Conservation (phyloP, 2,888 invertebrate genomes). For the Stomorhina lunata region DNA sequence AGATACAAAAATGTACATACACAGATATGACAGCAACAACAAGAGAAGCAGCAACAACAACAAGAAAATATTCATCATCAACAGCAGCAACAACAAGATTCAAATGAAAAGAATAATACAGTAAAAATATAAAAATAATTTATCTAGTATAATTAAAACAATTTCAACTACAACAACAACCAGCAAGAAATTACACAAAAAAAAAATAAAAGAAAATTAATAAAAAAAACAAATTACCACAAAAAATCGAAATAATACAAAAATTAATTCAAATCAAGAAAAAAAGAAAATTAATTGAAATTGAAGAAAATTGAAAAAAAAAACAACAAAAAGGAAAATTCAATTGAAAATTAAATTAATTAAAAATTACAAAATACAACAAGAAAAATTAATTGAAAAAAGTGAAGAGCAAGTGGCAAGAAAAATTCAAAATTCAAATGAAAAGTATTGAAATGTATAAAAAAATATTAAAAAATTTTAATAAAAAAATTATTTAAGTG, state of each 20-base stretch:
- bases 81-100: slow-evolving; percentile 38
- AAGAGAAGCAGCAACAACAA: slow-evolving; percentile 22
- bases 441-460: not conserved
- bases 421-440: not conserved
- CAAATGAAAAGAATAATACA: slow-evolving; percentile 54
- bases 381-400: not conserved
- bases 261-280: not conserved
- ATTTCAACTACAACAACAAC: slow-evolving; percentile 46
- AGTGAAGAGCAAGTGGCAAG: not conserved
- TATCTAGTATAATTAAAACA: slow-evolving; percentile 57
- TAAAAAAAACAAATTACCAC: slow-evolving; percentile 41
- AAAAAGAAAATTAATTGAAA: slow-evolving; percentile 20
- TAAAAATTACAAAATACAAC: not conserved
- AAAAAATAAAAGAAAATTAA: slow-evolving; percentile 30
- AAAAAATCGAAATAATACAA: slow-evolving; percentile 11
- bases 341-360: slow-evolving; percentile 5
- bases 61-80: slow-evolving; percentile 41
- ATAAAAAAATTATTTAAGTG: not conserved
- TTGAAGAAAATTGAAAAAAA: slow-evolving; percentile 1
- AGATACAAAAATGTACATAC: slow-evolving; percentile 26
- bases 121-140: slow-evolving; percentile 16
- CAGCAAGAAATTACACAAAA: not conserved
- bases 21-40: slow-evolving; percentile 34
- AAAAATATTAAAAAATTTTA: not conserved
- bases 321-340: slow-evolving; percentile 23